Evolutionary conservation across 2,888 invertebrate species (phyloP).

Genomic region (Luffia ferchaultella): DNA sequence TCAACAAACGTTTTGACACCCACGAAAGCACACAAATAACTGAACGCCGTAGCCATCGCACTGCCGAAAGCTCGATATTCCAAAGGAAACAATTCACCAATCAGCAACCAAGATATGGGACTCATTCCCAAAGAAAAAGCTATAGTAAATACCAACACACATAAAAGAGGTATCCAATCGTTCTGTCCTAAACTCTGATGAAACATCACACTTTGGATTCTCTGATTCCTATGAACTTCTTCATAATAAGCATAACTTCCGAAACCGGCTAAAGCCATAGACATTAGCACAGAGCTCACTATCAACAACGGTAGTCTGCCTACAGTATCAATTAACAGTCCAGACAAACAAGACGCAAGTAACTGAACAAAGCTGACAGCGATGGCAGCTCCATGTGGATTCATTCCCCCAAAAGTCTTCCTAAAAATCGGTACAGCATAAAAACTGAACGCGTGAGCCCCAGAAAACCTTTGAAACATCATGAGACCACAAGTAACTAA

Average conservation of each 20-base stretch:
- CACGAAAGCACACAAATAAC: constrained; percentile 86
- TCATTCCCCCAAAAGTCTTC: constrained; percentile 82
- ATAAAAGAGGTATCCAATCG: constrained; percentile 85
- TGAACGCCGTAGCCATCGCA: constrained; percentile 85
- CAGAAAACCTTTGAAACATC: constrained; percentile 87
- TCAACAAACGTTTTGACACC: constrained; percentile 89
- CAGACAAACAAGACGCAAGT: constrained; percentile 83
- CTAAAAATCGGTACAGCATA: constrained; percentile 89
- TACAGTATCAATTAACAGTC: constrained; percentile 83
- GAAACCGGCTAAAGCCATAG: constrained; percentile 84
- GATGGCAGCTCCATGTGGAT: constrained; percentile 85
- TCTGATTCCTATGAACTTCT: constrained; percentile 68
- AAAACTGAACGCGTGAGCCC: constrained; percentile 85
- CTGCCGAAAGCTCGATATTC: constrained; percentile 88
- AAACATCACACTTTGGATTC: constrained; percentile 58
- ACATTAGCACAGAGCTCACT: constrained; percentile 85
- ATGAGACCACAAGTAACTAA: constrained; percentile 85
- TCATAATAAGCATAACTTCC: constrained; percentile 87
- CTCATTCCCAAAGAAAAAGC: constrained; percentile 89
- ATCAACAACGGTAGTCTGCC: constrained; percentile 85
- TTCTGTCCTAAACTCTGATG: constrained; percentile 67
- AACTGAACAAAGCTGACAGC: constrained; percentile 87
- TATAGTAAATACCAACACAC: constrained; percentile 83
- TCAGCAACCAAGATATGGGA: constrained; percentile 86
- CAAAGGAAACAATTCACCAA: constrained; percentile 83